Percentiles rank a stretch among this genome's conserved stretches.
These are phyloP conservation scores for Zaprionus inermis DNA, from an alignment of 1,140 invertebrate species.

Conservation along the genomic window DNA sequence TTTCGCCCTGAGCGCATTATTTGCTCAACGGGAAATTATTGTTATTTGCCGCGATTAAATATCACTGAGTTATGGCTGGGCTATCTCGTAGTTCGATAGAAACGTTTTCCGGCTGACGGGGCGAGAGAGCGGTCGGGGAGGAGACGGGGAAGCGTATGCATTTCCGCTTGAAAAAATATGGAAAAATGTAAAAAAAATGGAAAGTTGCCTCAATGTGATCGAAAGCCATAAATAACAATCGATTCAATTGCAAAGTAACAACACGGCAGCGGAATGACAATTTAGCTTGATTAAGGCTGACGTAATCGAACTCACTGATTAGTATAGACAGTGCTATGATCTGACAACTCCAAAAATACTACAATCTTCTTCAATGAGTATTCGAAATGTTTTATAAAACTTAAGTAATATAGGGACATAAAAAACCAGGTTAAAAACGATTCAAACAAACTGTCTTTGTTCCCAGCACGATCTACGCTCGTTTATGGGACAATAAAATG, in stretches of 20 bases:
- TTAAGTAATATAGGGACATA: background rate
- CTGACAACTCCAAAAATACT: no score
- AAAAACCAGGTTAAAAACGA: background rate
- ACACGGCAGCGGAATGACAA: background rate
- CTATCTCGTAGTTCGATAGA: constrained; percentile 26
- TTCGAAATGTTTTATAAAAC: no score
- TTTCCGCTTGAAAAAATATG: constrained; percentile 17
- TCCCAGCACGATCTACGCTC: background rate
- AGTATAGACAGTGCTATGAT: no score
- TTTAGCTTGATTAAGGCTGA: background rate
- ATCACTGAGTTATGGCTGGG: constrained; percentile 66
- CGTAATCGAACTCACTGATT: background rate
- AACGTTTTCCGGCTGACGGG: constrained; percentile 11
- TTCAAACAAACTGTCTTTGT: background rate
- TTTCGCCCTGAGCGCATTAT: constrained; percentile 38
- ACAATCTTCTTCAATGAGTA: no score
- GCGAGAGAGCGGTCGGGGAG: background rate
- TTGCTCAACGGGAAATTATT: constrained; percentile 75
- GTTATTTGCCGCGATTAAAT: constrained; percentile 73
- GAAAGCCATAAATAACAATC: background rate
- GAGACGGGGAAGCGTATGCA: background rate
- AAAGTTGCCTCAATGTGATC: background rate
- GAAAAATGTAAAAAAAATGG: background rate
- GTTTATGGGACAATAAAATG: background rate
- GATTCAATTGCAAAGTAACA: background rate